Percentiles rank a stretch among this genome's conserved stretches.
Evolutionary conservation across 2,113 vertebrate genomes (phyloP).

Genomic region (Anser brachyrhynchus): DNA sequence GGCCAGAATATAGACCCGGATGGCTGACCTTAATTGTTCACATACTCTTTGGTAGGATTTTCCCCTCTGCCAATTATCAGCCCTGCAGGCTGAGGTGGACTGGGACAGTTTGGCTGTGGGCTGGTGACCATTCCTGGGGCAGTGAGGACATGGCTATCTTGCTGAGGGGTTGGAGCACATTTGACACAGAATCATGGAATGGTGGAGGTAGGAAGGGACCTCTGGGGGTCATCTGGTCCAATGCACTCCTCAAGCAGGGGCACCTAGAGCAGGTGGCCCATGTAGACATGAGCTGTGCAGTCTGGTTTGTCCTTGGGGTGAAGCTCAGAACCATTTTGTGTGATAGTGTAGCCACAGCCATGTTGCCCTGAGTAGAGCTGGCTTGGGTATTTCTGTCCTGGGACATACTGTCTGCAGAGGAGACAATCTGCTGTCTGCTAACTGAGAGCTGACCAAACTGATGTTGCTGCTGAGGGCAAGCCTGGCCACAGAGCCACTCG

Average conservation of each 20-base stretch:
- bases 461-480: not conserved
- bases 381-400: not conserved
- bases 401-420: not conserved
- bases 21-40: not conserved
- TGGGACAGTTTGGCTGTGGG: not conserved
- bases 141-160: not conserved
- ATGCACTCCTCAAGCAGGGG: not conserved
- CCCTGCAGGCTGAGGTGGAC: not conserved
- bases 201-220: not conserved
- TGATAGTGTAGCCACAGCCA: not conserved
- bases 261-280: not conserved
- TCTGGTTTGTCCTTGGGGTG: not conserved
- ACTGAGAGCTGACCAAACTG: not conserved
- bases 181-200: not conserved
- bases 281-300: not conserved
- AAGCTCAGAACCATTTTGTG: not conserved
- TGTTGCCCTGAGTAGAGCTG: not conserved
- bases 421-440: not conserved
- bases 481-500: not conserved
- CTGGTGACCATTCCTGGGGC: not conserved
- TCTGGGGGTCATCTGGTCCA: not conserved
- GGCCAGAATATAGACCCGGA: rapidly evolving
- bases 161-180: not conserved
- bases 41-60: not conserved
- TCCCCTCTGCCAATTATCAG: not conserved